phyloP scores from a whole-genome alignment of 1,140 invertebrate species.

The Berghia stephanieae region DNA sequence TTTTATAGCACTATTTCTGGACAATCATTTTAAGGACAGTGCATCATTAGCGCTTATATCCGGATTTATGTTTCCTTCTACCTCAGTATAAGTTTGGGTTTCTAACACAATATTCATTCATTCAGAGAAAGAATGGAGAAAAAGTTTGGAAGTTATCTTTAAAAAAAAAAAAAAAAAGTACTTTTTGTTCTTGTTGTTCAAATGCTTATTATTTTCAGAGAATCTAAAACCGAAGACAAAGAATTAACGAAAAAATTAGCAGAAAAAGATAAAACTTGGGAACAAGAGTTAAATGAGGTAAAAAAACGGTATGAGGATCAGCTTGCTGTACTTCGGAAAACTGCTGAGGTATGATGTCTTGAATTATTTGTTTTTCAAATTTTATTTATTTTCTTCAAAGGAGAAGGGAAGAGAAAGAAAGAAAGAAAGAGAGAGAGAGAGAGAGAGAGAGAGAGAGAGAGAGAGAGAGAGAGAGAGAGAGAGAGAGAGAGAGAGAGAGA shows the following conservation, averaged over 20 bases:
- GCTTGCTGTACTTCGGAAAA: conserved; percentile 1
- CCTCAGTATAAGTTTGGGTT: not conserved
- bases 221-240: conserved; percentile 16
- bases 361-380: too few species aligned
- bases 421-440: not conserved
- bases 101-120: not conserved
- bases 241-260: conserved; percentile 29
- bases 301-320: conserved; percentile 39
- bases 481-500: conserved; percentile 4
- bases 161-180: not conserved
- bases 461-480: conserved; percentile 11
- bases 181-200: not conserved
- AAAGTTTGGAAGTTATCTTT: not conserved
- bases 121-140: not conserved
- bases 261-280: conserved; percentile 29
- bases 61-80: not conserved
- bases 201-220: conserved; percentile 1
- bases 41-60: too few species aligned
- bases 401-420: conserved; percentile 30
- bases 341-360: conserved; percentile 16
- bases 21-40: too few species aligned
- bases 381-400: too few species aligned
- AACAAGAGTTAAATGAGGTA: conserved; percentile 48
- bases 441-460: conserved; percentile 7
- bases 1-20: too few species aligned